Evolutionary conservation across 2,888 invertebrate species (phyloP), one percentile per base, ranked within the genome.

Genomic region (Leucophora obtusa): DNA sequence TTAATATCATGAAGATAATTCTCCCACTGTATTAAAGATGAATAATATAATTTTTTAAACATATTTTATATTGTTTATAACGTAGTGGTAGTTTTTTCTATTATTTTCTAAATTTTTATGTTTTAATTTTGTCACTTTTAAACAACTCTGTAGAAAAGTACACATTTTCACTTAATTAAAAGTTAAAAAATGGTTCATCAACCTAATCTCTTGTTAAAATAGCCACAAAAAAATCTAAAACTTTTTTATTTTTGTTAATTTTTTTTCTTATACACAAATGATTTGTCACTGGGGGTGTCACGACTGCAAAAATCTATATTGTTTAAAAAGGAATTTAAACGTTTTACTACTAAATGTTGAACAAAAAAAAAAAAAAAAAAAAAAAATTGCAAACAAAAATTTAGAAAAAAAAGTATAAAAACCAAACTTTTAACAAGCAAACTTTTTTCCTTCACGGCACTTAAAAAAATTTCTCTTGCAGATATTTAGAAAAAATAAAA

Each of bases 141-240:
- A 66, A 51, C 18, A 28, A 58, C 9, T 35, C 33, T n/a, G n/a
- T 43, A 9, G 1, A 17, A n/a, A 59, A n/a, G 10, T n/a, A 43
- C 38, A 63, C n/a, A 70, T 59, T 63, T 65, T 59, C 65, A 47
- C 77, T 77, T 77, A 54, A 77, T 77, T 77, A 66, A 77, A 77
- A 77, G 53, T 70, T 58, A 33, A 65, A 62, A 63, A 73, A 69
- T 50, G 43, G 50, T 73, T 69, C 63, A 60, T 70, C 69, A 77
- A 70, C 14, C 56, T 70, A 81, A 70, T 70, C 43, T 62, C 50
- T 14, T 77, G 77, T 62, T 73, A 56, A 58, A 70, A 70, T 50
- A 51, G 66, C 56, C 70, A 58, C 59, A 28, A 70, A 70, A 75
- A 66, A 62, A 15, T 21, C 18, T 33, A 18, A 63, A 80, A 73